Evolutionary conservation across 1,140 invertebrate species (phyloP).

Genomic region (Diachasmimorpha longicaudata): DNA sequence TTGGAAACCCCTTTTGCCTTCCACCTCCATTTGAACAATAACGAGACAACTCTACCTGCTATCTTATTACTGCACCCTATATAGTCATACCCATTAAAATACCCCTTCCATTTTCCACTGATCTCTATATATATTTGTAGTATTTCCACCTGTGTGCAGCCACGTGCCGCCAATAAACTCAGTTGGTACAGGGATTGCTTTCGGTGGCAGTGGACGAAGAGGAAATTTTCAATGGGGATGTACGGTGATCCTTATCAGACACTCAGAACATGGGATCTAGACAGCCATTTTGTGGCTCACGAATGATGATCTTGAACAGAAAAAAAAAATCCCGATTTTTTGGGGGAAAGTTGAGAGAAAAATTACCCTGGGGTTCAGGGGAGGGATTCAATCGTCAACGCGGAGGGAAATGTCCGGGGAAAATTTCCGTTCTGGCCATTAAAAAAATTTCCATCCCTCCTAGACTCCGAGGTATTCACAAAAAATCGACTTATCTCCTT

Average conservation of each 20-base stretch:
- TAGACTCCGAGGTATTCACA: no score
- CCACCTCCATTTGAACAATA: slow-evolving; percentile 19
- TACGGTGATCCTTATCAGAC: neutral
- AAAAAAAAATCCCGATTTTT: no score
- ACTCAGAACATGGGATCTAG: neutral
- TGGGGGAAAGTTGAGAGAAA: no score
- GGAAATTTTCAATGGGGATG: neutral
- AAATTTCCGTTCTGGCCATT: no score
- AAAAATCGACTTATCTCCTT: no score
- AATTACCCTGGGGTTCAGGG: no score
- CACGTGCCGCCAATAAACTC: slow-evolving; percentile 42
- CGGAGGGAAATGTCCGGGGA: no score
- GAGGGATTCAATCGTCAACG: no score
- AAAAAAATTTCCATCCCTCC: no score
- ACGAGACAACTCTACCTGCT: slow-evolving; percentile 23
- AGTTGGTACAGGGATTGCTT: neutral
- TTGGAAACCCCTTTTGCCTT: neutral
- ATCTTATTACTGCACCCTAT: slow-evolving; percentile 4
- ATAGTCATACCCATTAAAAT: neutral
- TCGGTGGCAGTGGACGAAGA: neutral
- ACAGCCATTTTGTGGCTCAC: neutral
- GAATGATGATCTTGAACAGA: neutral
- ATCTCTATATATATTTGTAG: slow-evolving; percentile 34
- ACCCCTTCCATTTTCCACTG: slow-evolving; percentile 4
- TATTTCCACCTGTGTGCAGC: slow-evolving; percentile 42